phyloP scores from a whole-genome alignment of 2,888 invertebrate species.

The Chironomus riparius region DNA sequence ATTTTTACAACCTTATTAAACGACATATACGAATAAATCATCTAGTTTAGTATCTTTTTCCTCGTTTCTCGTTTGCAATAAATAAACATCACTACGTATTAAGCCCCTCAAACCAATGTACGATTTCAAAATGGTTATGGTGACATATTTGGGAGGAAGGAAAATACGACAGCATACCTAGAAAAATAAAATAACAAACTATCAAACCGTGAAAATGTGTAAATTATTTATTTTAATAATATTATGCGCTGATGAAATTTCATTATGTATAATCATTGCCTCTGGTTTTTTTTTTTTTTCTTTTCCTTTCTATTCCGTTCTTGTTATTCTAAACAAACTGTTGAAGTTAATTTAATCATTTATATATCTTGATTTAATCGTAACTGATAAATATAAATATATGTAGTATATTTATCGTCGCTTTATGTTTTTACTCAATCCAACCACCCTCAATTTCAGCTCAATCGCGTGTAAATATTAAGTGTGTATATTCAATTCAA shows the following conservation, averaged over 20 bases:
- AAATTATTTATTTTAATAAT: not conserved
- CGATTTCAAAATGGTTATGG: not conserved
- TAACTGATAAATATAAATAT: not conserved
- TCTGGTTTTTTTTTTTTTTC: not conserved
- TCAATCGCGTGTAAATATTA: conserved; percentile 10
- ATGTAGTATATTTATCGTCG: not conserved
- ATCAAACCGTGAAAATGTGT: not conserved
- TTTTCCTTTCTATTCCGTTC: not conserved
- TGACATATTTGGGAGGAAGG: not conserved
- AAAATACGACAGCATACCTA: too few species aligned
- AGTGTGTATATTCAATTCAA: conserved; percentile 10
- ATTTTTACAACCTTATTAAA: not conserved
- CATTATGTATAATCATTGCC: not conserved
- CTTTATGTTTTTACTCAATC: not conserved
- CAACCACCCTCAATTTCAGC: not conserved
- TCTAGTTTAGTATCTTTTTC: not conserved
- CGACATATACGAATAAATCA: not conserved
- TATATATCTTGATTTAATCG: not conserved
- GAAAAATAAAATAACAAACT: not conserved
- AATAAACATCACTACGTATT: too few species aligned
- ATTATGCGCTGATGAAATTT: not conserved
- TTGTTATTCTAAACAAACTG: not conserved
- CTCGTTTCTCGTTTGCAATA: too few species aligned
- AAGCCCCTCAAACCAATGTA: not conserved
- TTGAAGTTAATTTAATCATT: not conserved